Conservation (phyloP, 2,797 vertebrate species). For the Megaceryle alcyon region DNA sequence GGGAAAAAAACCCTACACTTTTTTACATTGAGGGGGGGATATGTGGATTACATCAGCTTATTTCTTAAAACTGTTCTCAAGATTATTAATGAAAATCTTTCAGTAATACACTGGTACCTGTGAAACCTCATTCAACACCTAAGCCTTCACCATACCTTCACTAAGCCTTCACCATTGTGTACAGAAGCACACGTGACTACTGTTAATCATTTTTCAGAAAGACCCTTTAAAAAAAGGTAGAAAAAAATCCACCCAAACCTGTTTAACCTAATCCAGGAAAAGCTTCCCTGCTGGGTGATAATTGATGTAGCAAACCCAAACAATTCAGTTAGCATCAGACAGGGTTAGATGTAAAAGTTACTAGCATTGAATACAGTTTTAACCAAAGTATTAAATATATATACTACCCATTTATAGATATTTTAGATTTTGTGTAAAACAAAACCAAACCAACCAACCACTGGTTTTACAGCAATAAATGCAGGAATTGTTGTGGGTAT, state of each 20-base stretch:
- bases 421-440: neutral
- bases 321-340: neutral
- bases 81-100: neutral
- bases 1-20: neutral
- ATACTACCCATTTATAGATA: neutral
- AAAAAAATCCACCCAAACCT: neutral
- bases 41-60: neutral
- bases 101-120: neutral
- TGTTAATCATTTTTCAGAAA: neutral
- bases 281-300: neutral
- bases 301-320: neutral
- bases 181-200: accelerated
- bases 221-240: neutral
- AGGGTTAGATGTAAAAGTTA: neutral
- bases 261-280: neutral
- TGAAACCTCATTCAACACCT: neutral
- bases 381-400: neutral
- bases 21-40: neutral
- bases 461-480: neutral
- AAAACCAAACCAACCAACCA: neutral
- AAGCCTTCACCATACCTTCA: too few relatives aligned
- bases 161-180: neutral
- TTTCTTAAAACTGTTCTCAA: neutral
- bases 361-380: neutral
- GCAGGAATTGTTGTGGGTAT: neutral